phyloP scores from a whole-genome alignment of 2,113 vertebrate genomes.

The Takifugu bimaculatus region DNA sequence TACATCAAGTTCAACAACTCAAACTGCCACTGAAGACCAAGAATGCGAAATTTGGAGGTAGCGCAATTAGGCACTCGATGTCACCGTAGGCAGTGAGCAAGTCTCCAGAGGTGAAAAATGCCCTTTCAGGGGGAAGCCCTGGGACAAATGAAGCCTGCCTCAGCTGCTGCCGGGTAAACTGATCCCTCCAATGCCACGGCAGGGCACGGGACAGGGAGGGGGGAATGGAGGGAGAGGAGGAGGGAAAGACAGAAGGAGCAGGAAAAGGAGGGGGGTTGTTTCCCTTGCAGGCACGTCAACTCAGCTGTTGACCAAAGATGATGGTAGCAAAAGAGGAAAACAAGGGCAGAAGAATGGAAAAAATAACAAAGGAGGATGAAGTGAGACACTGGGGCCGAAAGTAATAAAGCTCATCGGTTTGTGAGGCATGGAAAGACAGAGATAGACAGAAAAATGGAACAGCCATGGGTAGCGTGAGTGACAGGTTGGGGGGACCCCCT shows the following conservation, averaged over 20 bases:
- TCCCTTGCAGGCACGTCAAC: slow-evolving; percentile 61
- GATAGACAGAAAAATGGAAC: slow-evolving; percentile 23
- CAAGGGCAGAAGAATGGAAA: slow-evolving; percentile 27
- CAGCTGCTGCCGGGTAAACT: slow-evolving; percentile 70
- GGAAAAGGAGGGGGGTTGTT: slow-evolving; percentile 23
- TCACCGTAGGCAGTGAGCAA: slow-evolving; percentile 58
- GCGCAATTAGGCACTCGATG: slow-evolving; percentile 65
- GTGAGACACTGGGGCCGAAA: slow-evolving; percentile 10
- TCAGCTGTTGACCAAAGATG: slow-evolving; percentile 62
- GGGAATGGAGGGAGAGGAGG: slow-evolving; percentile 31
- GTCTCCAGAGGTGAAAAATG: slow-evolving; percentile 62
- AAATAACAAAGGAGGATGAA: slow-evolving; percentile 24
- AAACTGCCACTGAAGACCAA: slow-evolving; percentile 56
- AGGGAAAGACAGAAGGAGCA: slow-evolving; percentile 20
- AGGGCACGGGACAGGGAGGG: slow-evolving; percentile 45
- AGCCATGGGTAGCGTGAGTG: slow-evolving; percentile 43
- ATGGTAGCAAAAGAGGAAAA: slow-evolving; percentile 46
- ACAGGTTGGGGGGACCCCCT: slow-evolving; percentile 62
- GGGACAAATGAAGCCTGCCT: slow-evolving; percentile 64
- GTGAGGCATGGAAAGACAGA: slow-evolving; percentile 4
- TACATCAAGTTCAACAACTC: slow-evolving; percentile 53
- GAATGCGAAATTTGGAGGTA: slow-evolving; percentile 57
- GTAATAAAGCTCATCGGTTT: background rate
- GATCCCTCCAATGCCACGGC: slow-evolving; percentile 58
- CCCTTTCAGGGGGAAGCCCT: slow-evolving; percentile 65